Base-by-base conservation (phyloP, 2,113 vertebrate species). In the Ciconia boyciana region DNA sequence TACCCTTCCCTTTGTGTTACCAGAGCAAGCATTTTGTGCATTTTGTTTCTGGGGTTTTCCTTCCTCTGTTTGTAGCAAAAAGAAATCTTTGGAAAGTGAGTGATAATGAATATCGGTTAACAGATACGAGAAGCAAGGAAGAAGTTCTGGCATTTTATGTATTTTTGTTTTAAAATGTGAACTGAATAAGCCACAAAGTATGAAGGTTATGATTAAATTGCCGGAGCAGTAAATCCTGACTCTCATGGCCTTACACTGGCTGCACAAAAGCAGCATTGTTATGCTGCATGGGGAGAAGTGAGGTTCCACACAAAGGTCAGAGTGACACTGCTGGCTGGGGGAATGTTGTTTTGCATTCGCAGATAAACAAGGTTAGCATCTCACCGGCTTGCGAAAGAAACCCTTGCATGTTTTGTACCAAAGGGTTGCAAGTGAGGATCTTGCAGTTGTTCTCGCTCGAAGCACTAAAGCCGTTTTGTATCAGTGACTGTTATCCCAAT, bases 221-320 rank as follows among this genome's bases (percentile, higher is more conserved):
- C 91, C 32, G 1, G 64, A 87, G 92, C 95, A 86, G 87, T 93
- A 94, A 95, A 95, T 94, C 87, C 92, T 69, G 94, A 86, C 94
- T 97, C 93, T 91, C 49, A 6, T 79, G 89, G 94, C 79, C 71
- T 92, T 65, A 41, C 69, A 31, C 25, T 4, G 80, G 43, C 76
- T 68, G 48, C 95, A 98, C 97, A 98, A 96, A 97, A 96, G 94
- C 90, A 3, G 92, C 94, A 89, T 97, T 98, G 97, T 98, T 89
- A 22, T 85, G 81, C 91, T 80, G 87, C 22, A 7, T 12, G 83
- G 82, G 77, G 95, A 85, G 90, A 87, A 21, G 89, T 4, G 75
- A 93, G 94, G 96, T 83, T 44, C 95, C 93, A 46, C 77, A 39
- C 55, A 85, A 74, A 89, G 95, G 96, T 95, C 96, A 75, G 43